These are phyloP conservation scores for Clarias laeviceps DNA, from an alignment of 2,797 vertebrate genomes.

Conservation along the genomic window DNA sequence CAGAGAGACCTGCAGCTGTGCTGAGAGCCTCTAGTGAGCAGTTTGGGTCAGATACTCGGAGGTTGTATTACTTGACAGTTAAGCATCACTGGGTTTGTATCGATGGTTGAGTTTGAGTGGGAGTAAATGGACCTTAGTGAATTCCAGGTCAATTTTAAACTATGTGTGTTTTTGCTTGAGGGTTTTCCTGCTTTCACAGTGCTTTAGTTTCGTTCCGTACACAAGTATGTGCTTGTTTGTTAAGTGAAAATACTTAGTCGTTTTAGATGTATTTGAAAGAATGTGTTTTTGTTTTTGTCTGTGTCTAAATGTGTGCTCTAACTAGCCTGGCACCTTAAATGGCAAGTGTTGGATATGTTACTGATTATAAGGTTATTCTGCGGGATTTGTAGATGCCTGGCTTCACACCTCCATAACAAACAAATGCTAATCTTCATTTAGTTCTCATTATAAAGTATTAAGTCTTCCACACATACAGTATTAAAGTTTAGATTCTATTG, in stretches of 20 bases:
- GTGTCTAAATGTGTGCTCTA: conserved; percentile 38
- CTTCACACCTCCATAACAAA: neutral
- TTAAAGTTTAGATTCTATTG: neutral
- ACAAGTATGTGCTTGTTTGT: neutral
- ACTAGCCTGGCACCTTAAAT: conserved; percentile 51
- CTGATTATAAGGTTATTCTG: neutral
- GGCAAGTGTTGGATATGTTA: conserved; percentile 7
- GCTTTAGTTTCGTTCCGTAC: neutral
- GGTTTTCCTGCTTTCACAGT: neutral
- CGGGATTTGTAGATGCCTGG: conserved; percentile 25
- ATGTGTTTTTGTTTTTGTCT: conserved; percentile 18
- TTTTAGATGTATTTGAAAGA: neutral
- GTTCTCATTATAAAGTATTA: neutral
- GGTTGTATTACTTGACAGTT: conserved; percentile 47
- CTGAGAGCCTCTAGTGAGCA: conserved; percentile 14
- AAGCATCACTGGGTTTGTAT: conserved; percentile 47
- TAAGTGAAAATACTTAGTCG: neutral
- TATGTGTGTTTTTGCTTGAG: conserved; percentile 18
- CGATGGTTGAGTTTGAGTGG: conserved; percentile 30
- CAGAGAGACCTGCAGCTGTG: conserved; percentile 44
- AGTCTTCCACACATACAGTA: neutral
- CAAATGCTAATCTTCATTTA: neutral
- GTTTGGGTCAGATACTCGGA: conserved; percentile 41
- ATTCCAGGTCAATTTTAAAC: conserved; percentile 34
- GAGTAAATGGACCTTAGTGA: conserved; percentile 36